Base-by-base conservation (phyloP, 1,140 invertebrate species). In the Aphis gossypii region DNA sequence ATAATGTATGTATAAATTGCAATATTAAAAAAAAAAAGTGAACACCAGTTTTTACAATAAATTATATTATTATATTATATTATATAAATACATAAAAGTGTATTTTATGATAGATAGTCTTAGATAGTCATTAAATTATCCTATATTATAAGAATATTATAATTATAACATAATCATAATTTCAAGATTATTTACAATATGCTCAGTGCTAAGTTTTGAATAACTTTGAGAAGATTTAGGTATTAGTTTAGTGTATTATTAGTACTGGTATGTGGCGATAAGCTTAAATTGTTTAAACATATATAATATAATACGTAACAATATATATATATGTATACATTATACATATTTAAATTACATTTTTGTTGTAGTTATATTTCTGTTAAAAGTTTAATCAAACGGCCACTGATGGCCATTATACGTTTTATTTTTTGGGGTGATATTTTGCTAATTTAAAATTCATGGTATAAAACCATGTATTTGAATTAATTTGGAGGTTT, bases 371-470 rank as follows among this genome's bases (percentile, higher is more conserved):
- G 4, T 76, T 76, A n/a, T 68, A 68, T 76, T 30, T 11, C 9
- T 41, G 11, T 87, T 87, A 48, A 46, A 87, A 87, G 5, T 48
- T 48, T 46, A 46, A 87, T 87, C 44, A 46, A 48, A 87, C 4
- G 25, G 25, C 30, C 30, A 0, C 25, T 30, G 44, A 30, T 48
- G 11, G 44, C 30, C 30, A 87, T 48, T 46, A 46, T 48, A 18
- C 2, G n/a, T 87, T 87, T 46, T 87, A 87, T 87, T 46, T 87
- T 86, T 87, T 25, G 7, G 2, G 25, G 3, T 30, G 6, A 51
- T 18, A 51, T 51, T 44, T 51, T 88, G 20, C 23, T 88, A 48
- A 51, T 88, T 88, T 88, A 88, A n/a, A 88, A 88, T 88, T n/a
- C 46, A n/a, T 51, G 1, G 9, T 35, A 88, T 88, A 18, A 18